Evolutionary conservation across 2,113 vertebrate genomes (phyloP), one percentile per base, ranked within the genome.

Genomic region (Dicrurus megarhynchus): DNA sequence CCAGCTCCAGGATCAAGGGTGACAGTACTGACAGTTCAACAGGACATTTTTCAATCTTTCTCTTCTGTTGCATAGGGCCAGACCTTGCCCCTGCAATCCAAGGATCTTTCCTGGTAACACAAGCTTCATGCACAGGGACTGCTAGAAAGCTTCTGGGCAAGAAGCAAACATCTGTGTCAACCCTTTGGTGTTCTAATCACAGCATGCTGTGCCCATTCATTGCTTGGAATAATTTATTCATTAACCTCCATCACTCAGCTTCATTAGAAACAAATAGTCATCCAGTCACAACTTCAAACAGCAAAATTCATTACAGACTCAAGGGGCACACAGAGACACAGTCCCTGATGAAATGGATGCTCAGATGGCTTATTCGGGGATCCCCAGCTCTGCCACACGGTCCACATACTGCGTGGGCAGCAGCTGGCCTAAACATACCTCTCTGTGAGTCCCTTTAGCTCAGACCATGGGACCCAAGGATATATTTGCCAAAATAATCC

Each of bases 401-500:
- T 16, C 74, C 82, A 81, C 23, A 84, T 74, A 88, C 15, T 53
- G 71, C n/a, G 68, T 2, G 24, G 69, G 28, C 35, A 93, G 79
- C 83, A 95, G 94, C 95, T 90, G 82, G 95, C 33, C 71, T 83
- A 42, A 91, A 74, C 50, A 42, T 39, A 88, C 35, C 47, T 80
- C 85, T 90, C 83, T 8, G 10, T 32, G 41, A 83, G 67, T 53
- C 50, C 33, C 63, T 90, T 85, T 80, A 92, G 46, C 55, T 88
- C 75, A 90, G 85, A 61, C 37, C 67, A 84, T 1, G 0, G 46
- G 55, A 92, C 67, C 8, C 70, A 77, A 86, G 39, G 42, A 77
- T 27, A 50, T 22, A 83, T 27, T 86, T 93, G 85, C 82, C 95
- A 95, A 95, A 95, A 93, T 22, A 96, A 83, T 73, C 63, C 71